Conservation (phyloP, 2,797 vertebrate species). For the Apogon hyalosoma region DNA sequence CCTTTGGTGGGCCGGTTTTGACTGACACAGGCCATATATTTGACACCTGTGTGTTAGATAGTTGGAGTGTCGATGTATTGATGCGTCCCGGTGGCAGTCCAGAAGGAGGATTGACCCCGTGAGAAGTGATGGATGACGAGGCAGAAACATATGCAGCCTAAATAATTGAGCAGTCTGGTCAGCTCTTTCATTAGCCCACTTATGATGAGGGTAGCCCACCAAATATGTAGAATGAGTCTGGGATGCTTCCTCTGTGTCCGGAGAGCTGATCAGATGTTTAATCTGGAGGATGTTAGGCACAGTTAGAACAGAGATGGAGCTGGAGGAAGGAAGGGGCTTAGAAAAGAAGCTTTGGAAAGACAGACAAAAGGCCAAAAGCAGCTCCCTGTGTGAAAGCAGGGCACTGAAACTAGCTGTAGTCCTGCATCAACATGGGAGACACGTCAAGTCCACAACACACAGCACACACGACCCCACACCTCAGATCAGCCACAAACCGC, state of each 20-base stretch:
- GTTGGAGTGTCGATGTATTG: background rate
- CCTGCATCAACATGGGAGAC: conserved; percentile 76
- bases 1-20: no score
- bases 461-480: conserved; percentile 32
- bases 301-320: background rate
- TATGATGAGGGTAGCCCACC: background rate
- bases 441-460: conserved; percentile 60
- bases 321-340: conserved; percentile 10
- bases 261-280: conserved; percentile 14
- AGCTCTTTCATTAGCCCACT: conserved; percentile 27
- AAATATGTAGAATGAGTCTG: conserved; percentile 18
- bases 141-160: conserved; percentile 46
- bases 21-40: no score
- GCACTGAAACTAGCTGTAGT: conserved; percentile 57
- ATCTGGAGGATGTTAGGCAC: conserved; percentile 11
- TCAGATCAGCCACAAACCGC: conserved; percentile 19
- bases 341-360: conserved; percentile 22
- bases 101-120: background rate
- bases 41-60: background rate
- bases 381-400: conserved; percentile 61
- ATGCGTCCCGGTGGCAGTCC: background rate
- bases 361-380: conserved; percentile 65
- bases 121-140: conserved; percentile 49
- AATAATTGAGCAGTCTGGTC: conserved; percentile 57
- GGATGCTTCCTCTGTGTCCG: background rate